Percentiles rank a stretch among this genome's conserved stretches.
Conservation (phyloP, 2,888 invertebrate genomes). For the Crocallis elinguaria region DNA sequence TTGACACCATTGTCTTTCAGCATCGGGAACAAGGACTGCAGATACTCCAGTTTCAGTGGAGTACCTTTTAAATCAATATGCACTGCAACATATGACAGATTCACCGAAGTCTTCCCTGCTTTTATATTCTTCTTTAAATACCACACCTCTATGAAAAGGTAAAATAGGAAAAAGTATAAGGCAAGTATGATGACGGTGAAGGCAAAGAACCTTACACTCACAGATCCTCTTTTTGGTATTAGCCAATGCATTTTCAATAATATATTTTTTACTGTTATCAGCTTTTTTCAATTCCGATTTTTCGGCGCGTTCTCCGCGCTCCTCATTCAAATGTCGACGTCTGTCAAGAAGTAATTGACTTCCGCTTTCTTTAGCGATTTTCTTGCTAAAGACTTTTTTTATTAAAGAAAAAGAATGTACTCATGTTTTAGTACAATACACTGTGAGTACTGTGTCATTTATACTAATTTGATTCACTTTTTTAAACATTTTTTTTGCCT, state of each 20-base stretch:
- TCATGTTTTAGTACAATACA: not conserved
- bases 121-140: not conserved
- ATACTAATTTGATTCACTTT: too few species aligned
- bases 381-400: not conserved
- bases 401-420: not conserved
- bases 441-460: too few species aligned
- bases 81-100: conserved; percentile 86
- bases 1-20: conserved; percentile 88
- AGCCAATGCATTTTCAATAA: conserved; percentile 15
- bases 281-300: not conserved
- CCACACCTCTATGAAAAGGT: conserved; percentile 1
- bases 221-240: not conserved
- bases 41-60: conserved; percentile 88
- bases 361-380: not conserved
- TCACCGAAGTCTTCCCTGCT: conserved; percentile 19
- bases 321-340: too few species aligned
- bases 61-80: conserved; percentile 95
- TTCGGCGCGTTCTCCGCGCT: too few species aligned
- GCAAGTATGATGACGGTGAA: not conserved
- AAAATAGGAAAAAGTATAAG: conserved; percentile 25
- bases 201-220: conserved; percentile 13
- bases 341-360: conserved; percentile 5
- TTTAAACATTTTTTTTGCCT: too few species aligned
- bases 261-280: not conserved
- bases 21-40: conserved; percentile 85